Evolutionary conservation across 2,797 vertebrate genomes (phyloP).

Genomic region (Argentina silus): DNA sequence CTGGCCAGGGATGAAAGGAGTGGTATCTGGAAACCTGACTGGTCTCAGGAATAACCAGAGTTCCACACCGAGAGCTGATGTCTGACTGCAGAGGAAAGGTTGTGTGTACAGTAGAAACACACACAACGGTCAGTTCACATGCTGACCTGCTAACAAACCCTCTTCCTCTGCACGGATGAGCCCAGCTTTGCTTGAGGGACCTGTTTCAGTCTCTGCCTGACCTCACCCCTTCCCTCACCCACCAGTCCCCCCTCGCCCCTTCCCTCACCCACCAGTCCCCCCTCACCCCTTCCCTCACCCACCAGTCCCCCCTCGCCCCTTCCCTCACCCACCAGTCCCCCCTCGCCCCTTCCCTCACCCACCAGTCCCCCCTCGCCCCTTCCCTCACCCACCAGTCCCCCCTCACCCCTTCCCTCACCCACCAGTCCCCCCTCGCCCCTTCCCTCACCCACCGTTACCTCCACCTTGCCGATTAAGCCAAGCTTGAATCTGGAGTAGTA

Average conservation of each 20-base stretch:
- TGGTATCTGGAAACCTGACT: slow-evolving; percentile 53
- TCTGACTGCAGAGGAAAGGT: slow-evolving; percentile 31
- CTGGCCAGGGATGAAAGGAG: slow-evolving; percentile 61
- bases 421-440: slow-evolving; percentile 2
- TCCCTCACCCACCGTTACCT: background rate
- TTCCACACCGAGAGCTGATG: slow-evolving; percentile 30
- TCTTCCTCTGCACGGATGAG: slow-evolving; percentile 47
- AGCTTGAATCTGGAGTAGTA: too few relatives aligned
- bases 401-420: slow-evolving; percentile 31
- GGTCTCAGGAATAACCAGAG: slow-evolving; percentile 39
- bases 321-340: background rate
- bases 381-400: slow-evolving; percentile 30
- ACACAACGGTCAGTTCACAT: slow-evolving; percentile 43
- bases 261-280: too few relatives aligned
- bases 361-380: slow-evolving; percentile 20
- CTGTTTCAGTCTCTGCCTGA: slow-evolving; percentile 22
- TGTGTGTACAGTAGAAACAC: slow-evolving; percentile 31
- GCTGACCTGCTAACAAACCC: slow-evolving; percentile 58
- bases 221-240: slow-evolving; percentile 31
- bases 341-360: slow-evolving; percentile 31
- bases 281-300: background rate
- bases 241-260: slow-evolving; percentile 6
- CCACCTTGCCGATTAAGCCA: background rate
- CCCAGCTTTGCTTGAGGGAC: slow-evolving; percentile 1
- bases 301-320: background rate